Evolutionary conservation across 2,113 vertebrate genomes (phyloP).

Genomic region (Epinephelus moara): DNA sequence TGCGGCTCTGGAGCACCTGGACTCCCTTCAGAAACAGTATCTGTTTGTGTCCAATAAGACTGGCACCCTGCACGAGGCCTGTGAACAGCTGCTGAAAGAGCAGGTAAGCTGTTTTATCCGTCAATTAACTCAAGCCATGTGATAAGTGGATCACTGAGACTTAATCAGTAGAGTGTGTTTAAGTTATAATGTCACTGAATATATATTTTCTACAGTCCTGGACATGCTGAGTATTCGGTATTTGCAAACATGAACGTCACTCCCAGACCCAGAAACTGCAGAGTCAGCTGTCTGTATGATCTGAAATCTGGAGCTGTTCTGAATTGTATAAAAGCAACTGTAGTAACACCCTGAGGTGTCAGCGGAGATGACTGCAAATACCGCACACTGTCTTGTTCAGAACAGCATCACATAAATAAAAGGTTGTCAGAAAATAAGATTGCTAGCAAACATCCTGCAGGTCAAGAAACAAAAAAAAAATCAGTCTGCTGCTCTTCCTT

Average conservation of each 20-base stretch:
- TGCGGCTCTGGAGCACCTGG: constrained; percentile 92
- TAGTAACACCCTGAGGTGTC: not conserved
- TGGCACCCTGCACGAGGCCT: constrained; percentile 94
- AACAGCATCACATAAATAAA: constrained; percentile 19
- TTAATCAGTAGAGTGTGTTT: not conserved
- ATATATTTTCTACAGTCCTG: not conserved
- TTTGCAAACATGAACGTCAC: not conserved
- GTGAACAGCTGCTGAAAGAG: constrained; percentile 96
- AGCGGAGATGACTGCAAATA: constrained; percentile 3
- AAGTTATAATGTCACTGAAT: not conserved
- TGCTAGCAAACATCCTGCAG: not conserved
- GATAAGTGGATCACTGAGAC: not conserved
- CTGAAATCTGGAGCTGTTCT: not conserved
- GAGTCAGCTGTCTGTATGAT: not conserved
- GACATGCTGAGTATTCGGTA: not conserved
- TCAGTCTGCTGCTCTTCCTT: not conserved
- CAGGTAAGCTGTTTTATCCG: constrained; percentile 85
- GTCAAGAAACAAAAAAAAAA: not conserved
- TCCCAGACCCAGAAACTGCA: not conserved
- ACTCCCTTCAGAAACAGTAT: constrained; percentile 96
- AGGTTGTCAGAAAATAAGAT: constrained; percentile 15
- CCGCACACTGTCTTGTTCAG: not conserved
- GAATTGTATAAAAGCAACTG: not conserved
- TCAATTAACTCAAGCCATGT: not conserved
- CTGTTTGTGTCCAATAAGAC: constrained; percentile 98